Conservation (phyloP, 2,113 vertebrate species). For the Psittacus erithacus region DNA sequence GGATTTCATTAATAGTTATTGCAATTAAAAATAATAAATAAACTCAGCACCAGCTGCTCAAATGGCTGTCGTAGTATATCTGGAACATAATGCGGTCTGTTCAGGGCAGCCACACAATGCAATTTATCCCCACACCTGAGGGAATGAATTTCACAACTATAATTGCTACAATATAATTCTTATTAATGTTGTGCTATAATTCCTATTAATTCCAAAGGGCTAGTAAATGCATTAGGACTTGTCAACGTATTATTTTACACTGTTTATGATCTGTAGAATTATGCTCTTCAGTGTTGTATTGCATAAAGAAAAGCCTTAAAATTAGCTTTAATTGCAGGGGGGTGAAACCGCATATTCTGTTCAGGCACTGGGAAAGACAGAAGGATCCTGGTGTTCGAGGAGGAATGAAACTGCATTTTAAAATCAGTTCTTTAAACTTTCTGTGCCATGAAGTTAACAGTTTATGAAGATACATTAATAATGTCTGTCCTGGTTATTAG, state of each 20-base stretch:
- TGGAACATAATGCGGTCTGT: slow-evolving; percentile 54
- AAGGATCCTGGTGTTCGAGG: slow-evolving; percentile 29
- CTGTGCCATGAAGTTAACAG: neutral
- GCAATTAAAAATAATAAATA: slow-evolving; percentile 76
- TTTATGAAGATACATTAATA: slow-evolving; percentile 40
- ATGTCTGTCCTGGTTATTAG: slow-evolving; percentile 13
- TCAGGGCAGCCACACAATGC: slow-evolving; percentile 70
- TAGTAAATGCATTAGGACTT: slow-evolving; percentile 86
- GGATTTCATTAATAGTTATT: slow-evolving; percentile 72
- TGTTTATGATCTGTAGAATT: slow-evolving; percentile 85
- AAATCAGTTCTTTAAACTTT: slow-evolving; percentile 45
- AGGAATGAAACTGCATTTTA: slow-evolving; percentile 37
- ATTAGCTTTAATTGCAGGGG: slow-evolving; percentile 44
- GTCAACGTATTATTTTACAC: slow-evolving; percentile 85
- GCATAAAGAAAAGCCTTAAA: slow-evolving; percentile 70
- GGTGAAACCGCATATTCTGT: slow-evolving; percentile 10
- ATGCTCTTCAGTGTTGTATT: slow-evolving; percentile 73
- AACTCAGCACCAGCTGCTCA: slow-evolving; percentile 75
- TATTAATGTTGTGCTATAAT: slow-evolving; percentile 82
- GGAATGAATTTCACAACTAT: slow-evolving; percentile 78
- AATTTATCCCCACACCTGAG: slow-evolving; percentile 79
- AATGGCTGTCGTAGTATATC: slow-evolving; percentile 65
- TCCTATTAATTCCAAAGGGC: slow-evolving; percentile 83
- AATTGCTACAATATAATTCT: slow-evolving; percentile 83
- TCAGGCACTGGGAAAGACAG: neutral